Evolutionary conservation across 2,888 invertebrate genomes (phyloP).

Genomic region (Molorchus minor): DNA sequence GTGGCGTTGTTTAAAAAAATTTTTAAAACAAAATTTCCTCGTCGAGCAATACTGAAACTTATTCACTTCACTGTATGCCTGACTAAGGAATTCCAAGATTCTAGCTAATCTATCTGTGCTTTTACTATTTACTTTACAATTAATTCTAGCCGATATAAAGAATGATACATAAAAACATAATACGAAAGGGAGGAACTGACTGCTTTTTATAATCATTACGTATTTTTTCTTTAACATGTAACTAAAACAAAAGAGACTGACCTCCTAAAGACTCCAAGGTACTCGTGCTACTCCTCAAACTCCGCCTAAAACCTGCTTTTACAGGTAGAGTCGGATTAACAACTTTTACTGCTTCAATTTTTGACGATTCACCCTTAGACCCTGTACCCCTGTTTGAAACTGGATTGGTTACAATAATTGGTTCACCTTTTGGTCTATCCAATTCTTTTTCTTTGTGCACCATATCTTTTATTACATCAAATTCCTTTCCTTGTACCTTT

Average conservation of each 20-base stretch:
- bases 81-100: too few species aligned
- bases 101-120: too few species aligned
- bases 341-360: not conserved
- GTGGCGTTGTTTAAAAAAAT: too few species aligned
- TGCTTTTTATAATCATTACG: not conserved
- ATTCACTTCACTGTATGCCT: too few species aligned
- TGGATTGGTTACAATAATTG: not conserved
- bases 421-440: not conserved
- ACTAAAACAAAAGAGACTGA: not conserved
- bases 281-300: constrained; percentile 13
- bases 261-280: constrained; percentile 1
- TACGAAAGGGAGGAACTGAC: not conserved
- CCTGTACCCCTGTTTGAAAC: not conserved
- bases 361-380: not conserved
- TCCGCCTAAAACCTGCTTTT: constrained; percentile 2
- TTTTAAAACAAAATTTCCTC: too few species aligned
- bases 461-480: not conserved
- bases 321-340: constrained; percentile 10
- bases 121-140: too few species aligned
- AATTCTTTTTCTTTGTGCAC: not conserved
- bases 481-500: constrained; percentile 5
- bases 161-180: not conserved
- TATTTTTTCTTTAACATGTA: not conserved
- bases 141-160: not conserved
- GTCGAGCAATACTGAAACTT: too few species aligned